Percentiles rank a stretch among this genome's conserved stretches.
phyloP scores from a whole-genome alignment of 2,888 invertebrate species.

The Campaea margaritaria region DNA sequence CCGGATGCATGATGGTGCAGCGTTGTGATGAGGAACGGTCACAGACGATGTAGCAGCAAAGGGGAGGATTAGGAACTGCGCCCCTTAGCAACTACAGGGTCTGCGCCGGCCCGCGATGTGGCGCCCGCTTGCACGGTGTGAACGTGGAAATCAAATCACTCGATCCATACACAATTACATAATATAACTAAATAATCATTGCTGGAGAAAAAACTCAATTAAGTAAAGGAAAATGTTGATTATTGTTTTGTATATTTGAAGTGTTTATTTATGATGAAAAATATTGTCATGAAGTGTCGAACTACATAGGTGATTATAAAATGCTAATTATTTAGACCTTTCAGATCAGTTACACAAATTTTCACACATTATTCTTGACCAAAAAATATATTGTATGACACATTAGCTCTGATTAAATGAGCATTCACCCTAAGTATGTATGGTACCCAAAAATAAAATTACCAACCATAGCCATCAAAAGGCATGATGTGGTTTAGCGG shows the following conservation, averaged over 20 bases:
- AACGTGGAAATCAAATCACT: conserved; percentile 19
- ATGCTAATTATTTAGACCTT: too few relatives aligned
- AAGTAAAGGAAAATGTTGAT: not conserved
- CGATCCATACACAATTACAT: too few relatives aligned
- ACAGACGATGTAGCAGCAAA: conserved; percentile 76
- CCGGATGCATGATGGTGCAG: conserved; percentile 42
- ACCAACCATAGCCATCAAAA: not conserved
- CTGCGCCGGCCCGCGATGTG: conserved; percentile 54
- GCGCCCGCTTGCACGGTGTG: conserved; percentile 22
- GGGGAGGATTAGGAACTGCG: conserved; percentile 69
- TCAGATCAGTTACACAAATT: too few relatives aligned
- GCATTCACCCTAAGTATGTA: not conserved
- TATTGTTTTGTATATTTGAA: too few relatives aligned
- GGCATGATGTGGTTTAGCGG: not conserved
- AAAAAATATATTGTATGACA: too few relatives aligned
- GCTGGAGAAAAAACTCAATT: conserved; percentile 3
- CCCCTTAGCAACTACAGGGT: conserved; percentile 85
- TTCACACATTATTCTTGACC: too few relatives aligned
- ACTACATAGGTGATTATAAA: too few relatives aligned
- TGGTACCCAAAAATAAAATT: not conserved
- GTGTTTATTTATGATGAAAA: too few relatives aligned
- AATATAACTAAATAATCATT: conserved; percentile 6
- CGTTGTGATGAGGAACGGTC: conserved; percentile 48
- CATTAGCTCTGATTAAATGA: not conserved
- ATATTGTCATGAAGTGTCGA: too few relatives aligned